Base-by-base conservation (phyloP, 2,888 invertebrate species). In the Sinohyriopsis cumingii region DNA sequence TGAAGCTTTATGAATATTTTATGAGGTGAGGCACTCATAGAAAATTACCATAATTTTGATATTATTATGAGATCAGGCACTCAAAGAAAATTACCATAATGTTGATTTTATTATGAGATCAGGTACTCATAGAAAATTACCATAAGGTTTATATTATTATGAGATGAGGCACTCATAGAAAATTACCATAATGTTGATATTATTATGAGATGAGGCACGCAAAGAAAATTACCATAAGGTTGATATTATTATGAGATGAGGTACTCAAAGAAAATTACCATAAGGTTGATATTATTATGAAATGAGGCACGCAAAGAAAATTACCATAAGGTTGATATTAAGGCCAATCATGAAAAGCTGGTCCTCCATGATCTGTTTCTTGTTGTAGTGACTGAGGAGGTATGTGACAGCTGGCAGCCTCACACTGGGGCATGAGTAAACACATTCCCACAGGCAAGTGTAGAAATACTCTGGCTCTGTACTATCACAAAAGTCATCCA, bases 381-480 rank as follows among this genome's bases (percentile, higher is more conserved):
- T 94, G 87, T 95, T 95, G 85, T 94, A 95, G 90, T 95, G 95
- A 56, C 93, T 92, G 76, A 95, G 90, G 64, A 95, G 93, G 88
- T 94, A 97, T 62, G 93, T 93, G 81, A 96, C 93, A 20, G 95
- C 96, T 5, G 95, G 95, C 77, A 95, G 91, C 66, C 96, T 93
- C 55, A 96, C 94, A 6, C 93, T 93, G 45, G 95, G 94, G 90
- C 95, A 95, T 62, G 94, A 94, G 56, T 94, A 93, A 65, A 96
- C 93, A 86, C 95, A 95, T 86, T 95, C 94, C 97, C 97, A 97
- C 60, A 97, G 91, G 87, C 95, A 95, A 1, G 95, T 94, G 90
- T 95, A 96, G 91, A 96, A 97, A 88, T 94, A 94, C 69, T 92
- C 92, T 0, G 93, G 92, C 66, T 94, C 95, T 19, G 95, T 95